These are phyloP conservation scores for Corythornis cristatus DNA, from an alignment of 2,113 vertebrate species.

Conservation along the genomic window DNA sequence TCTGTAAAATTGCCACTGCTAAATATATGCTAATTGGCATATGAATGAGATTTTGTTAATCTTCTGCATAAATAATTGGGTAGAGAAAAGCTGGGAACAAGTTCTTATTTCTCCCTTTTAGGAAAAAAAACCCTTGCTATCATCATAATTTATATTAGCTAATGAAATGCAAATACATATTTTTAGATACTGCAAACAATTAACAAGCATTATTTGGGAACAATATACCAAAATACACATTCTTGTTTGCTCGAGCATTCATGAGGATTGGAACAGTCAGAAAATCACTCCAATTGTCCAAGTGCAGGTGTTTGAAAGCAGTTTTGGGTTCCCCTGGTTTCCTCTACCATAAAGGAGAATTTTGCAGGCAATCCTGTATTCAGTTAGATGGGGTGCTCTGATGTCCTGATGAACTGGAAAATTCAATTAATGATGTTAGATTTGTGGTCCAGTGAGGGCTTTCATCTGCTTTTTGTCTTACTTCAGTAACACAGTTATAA, in stretches of 20 bases:
- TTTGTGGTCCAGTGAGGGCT: not conserved
- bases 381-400: not conserved
- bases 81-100: not conserved
- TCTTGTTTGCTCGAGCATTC: not conserved
- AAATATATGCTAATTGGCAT: constrained; percentile 16
- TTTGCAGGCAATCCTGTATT: not conserved
- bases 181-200: not conserved
- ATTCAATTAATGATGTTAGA: not conserved
- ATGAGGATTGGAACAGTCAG: not conserved
- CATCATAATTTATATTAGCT: not conserved
- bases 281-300: not conserved
- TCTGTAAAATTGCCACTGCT: constrained; percentile 25
- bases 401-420: not conserved
- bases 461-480: not conserved
- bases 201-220: not conserved
- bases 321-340: not conserved
- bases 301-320: not conserved
- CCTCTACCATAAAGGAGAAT: not conserved
- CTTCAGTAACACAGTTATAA: not conserved
- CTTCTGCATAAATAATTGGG: constrained; percentile 1
- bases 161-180: not conserved
- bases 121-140: not conserved
- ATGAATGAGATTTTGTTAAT: constrained; percentile 4
- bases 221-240: not conserved
- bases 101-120: not conserved